Base-by-base conservation (phyloP, 2,113 vertebrate genomes). In the Chaenogobius annularis region DNA sequence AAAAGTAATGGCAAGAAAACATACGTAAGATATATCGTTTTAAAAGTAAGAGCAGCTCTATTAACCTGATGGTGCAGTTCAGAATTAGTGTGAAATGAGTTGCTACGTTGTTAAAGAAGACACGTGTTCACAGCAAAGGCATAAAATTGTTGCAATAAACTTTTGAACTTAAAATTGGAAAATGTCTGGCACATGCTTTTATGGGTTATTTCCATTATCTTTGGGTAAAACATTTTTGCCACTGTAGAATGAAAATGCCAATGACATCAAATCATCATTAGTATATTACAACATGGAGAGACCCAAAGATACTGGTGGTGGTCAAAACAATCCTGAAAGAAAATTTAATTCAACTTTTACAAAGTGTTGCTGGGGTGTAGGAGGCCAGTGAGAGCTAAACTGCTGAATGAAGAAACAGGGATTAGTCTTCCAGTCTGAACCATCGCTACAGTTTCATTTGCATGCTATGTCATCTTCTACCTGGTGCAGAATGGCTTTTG, bases 61-160 rank as follows among this genome's bases (percentile, higher is more conserved):
- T 75, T 75, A 75, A 81, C 64, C 75, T 71, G 46, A 59, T 70
- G 31, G 62, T 75, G 66, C 68, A 71, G 43, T 56, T 15, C 52
- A 13, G 77, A 69, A 78, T 83, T 46, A 62, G 77, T 72, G 72
- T 83, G 70, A 76, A 78, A 76, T 74, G 26, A 69, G 55, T 63
- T 22, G n/a, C 54, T 78, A 72, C 73, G 66, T 19, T 65, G 50
- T 23, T 63, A n/a, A 20, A 66, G 46, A 35, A 65, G 47, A 66
- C 46, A 52, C 74, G 67, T 76, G 63, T 50, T 72, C 54, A 69
- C 22, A 31, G 46, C 35, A 63, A 68, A 69, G 69, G 63, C 50
- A 68, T 23, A 23, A n/a, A 68, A 68, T 54, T 74, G 22, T 44
- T 48, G 23, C 50, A 69, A 69, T 78, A 54, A 61, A 55, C 66